Conservation (phyloP, 2,113 vertebrate genomes). For the Poeciliopsis retropinna region DNA sequence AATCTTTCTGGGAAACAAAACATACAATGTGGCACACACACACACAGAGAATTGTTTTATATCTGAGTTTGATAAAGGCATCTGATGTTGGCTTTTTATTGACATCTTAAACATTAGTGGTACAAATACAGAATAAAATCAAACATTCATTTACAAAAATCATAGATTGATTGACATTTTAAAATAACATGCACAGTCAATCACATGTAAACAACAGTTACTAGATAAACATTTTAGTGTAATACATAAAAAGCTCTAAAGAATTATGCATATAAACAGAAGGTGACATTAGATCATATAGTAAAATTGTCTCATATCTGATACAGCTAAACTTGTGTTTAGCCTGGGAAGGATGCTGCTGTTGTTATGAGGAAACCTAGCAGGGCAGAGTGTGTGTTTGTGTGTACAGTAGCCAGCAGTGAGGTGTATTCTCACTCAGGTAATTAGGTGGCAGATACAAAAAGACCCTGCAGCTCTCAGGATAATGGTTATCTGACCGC, state of each 20-base stretch:
- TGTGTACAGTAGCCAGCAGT: not conserved
- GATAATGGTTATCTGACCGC: not conserved
- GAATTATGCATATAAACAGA: not conserved
- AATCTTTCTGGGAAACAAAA: not conserved
- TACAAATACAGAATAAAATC: not conserved
- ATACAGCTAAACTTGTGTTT: not conserved
- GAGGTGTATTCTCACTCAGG: not conserved
- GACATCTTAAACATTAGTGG: not conserved
- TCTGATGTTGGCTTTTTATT: not conserved
- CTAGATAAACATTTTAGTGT: not conserved
- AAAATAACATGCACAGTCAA: not conserved
- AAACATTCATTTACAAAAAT: not conserved
- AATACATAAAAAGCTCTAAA: not conserved
- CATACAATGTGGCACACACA: not conserved
- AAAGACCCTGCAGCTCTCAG: not conserved
- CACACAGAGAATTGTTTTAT: not conserved
- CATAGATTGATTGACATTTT: not conserved
- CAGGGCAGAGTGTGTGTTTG: not conserved
- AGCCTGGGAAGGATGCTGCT: not conserved
- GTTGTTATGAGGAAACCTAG: not conserved
- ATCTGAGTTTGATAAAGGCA: not conserved
- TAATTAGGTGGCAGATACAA: slow-evolving; percentile 1
- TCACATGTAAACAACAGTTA: not conserved
- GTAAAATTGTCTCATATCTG: not conserved
- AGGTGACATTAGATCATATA: not conserved